A percentile compares a stretch with the other conserved stretches of the same genome.
phyloP scores from a whole-genome alignment of 1,140 invertebrate species.

The Hycleus phaleratus region DNA sequence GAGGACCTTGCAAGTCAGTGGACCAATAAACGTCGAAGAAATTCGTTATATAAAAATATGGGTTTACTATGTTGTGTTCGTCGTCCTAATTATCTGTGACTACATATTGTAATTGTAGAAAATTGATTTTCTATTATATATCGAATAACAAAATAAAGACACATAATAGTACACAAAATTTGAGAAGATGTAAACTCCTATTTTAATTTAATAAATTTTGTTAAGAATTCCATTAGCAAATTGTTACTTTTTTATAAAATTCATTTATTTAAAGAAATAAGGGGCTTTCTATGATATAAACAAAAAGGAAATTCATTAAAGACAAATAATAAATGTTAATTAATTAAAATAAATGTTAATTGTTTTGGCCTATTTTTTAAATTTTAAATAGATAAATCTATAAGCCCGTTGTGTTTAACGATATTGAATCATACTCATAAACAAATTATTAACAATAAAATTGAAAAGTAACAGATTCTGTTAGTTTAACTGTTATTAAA shows the following conservation, averaged over 20 bases:
- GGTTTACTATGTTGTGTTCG: constrained; percentile 58
- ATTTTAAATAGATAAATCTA: no score
- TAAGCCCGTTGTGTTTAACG: no score
- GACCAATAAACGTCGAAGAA: constrained; percentile 50
- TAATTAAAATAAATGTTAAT: no score
- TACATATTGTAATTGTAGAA: neutral
- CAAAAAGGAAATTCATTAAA: no score
- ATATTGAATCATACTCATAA: no score
- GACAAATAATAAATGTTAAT: no score
- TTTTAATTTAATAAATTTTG: neutral
- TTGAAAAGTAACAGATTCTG: no score
- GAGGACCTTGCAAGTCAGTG: constrained; percentile 52
- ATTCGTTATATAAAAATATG: constrained; percentile 58
- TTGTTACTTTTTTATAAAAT: neutral
- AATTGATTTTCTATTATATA: neutral
- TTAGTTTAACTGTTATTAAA: no score
- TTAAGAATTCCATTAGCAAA: neutral
- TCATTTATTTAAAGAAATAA: neutral
- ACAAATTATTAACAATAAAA: no score
- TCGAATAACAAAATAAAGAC: neutral
- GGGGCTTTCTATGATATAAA: no score
- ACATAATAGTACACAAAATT: neutral
- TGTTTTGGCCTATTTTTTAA: no score
- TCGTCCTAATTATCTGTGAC: constrained; percentile 56
- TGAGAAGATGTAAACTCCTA: neutral